These are phyloP conservation scores for Rosalia funebris DNA, from an alignment of 2,888 invertebrate genomes.

Conservation along the genomic window DNA sequence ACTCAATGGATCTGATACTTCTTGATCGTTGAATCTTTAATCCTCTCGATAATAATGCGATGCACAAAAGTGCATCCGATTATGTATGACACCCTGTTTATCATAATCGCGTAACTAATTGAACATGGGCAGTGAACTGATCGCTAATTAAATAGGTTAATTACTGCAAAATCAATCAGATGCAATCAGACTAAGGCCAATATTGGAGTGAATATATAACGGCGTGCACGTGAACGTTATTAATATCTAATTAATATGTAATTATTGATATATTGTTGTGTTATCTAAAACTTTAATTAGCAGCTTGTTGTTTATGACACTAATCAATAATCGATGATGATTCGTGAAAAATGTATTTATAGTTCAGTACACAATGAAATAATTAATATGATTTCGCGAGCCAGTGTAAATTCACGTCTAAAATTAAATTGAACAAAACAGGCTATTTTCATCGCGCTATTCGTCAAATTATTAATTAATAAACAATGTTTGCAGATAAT, in stretches of 20 bases:
- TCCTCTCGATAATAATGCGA: not conserved
- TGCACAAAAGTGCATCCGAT: not conserved
- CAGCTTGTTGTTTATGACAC: slow-evolving; percentile 8
- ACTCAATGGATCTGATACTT: not conserved
- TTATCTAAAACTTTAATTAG: slow-evolving; percentile 17
- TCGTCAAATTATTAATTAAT: not conserved
- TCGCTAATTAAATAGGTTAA: slow-evolving; percentile 47
- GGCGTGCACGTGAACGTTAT: slow-evolving; percentile 24
- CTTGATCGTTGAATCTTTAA: not conserved
- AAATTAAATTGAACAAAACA: slow-evolving; percentile 12
- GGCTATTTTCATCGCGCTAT: not conserved
- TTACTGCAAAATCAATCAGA: slow-evolving; percentile 45
- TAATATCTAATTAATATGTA: slow-evolving; percentile 29
- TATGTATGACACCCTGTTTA: slow-evolving; percentile 13
- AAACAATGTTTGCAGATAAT: not conserved
- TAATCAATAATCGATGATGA: slow-evolving; percentile 15
- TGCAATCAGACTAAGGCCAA: slow-evolving; percentile 36
- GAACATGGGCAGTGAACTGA: slow-evolving; percentile 40
- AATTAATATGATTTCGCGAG: not conserved
- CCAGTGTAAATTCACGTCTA: slow-evolving; percentile 7
- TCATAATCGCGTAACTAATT: slow-evolving; percentile 42
- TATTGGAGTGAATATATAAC: slow-evolving; percentile 31
- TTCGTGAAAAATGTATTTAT: slow-evolving; percentile 14
- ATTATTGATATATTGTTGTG: slow-evolving; percentile 23
- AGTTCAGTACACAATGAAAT: slow-evolving; percentile 1